These are phyloP conservation scores for Pangasius macronema DNA, from an alignment of 2,797 vertebrate genomes.

Conservation along the genomic window DNA sequence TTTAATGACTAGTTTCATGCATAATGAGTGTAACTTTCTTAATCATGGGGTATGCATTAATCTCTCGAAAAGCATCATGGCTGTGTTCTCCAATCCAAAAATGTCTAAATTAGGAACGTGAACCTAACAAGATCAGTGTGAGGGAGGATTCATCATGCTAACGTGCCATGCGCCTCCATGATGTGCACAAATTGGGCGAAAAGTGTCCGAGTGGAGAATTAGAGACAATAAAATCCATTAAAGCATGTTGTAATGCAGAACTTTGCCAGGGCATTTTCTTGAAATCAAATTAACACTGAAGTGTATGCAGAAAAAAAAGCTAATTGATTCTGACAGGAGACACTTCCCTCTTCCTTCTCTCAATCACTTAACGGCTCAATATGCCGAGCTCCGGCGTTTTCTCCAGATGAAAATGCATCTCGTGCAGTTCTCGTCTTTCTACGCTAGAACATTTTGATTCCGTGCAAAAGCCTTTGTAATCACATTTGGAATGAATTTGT, in stretches of 20 bases:
- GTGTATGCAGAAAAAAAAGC: slow-evolving; percentile 67
- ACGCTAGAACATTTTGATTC: slow-evolving; percentile 35
- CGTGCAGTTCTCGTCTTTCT: slow-evolving; percentile 47
- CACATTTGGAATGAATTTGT: slow-evolving; percentile 41
- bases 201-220: slow-evolving; percentile 45
- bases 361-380: slow-evolving; percentile 49
- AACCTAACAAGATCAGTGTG: slow-evolving; percentile 42
- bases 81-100: slow-evolving; percentile 46
- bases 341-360: slow-evolving; percentile 54
- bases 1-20: slow-evolving; percentile 57
- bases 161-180: slow-evolving; percentile 19
- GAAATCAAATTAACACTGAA: slow-evolving; percentile 53
- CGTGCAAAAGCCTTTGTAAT: slow-evolving; percentile 43
- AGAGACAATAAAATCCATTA: slow-evolving; percentile 51
- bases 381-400: slow-evolving; percentile 30
- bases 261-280: slow-evolving; percentile 51
- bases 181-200: slow-evolving; percentile 44
- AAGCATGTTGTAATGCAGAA: slow-evolving; percentile 56
- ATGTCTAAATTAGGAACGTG: slow-evolving; percentile 38
- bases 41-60: slow-evolving; percentile 54
- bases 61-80: slow-evolving; percentile 44
- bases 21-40: slow-evolving; percentile 56
- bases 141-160: slow-evolving; percentile 34
- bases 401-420: slow-evolving; percentile 41
- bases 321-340: slow-evolving; percentile 71